Conservation (phyloP, 1,140 invertebrate species). For the Parasteatoda tepidariorum region DNA sequence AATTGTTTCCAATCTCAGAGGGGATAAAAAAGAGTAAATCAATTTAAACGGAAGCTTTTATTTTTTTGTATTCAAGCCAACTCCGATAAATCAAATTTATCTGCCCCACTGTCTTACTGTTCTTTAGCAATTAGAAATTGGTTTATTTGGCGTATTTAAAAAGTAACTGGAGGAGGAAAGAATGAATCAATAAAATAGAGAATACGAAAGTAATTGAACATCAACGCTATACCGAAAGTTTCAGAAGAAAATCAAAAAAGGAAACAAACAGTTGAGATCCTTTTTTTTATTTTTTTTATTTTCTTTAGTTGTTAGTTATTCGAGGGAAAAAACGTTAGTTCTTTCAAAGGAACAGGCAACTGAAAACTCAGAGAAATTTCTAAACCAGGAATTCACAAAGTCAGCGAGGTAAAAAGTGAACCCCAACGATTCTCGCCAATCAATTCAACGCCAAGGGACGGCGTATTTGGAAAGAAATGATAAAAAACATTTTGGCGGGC, state of each 20-base stretch:
- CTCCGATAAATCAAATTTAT: too few species aligned
- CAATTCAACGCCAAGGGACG: constrained; percentile 32
- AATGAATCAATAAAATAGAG: not conserved
- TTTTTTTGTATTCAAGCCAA: too few species aligned
- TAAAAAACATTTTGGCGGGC: constrained; percentile 45
- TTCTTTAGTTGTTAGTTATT: not conserved
- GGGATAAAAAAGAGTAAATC: not conserved
- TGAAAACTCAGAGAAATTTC: constrained; percentile 42
- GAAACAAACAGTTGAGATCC: constrained; percentile 43
- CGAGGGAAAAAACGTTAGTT: constrained; percentile 4
- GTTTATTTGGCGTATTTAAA: not conserved
- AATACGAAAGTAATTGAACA: not conserved
- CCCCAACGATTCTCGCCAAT: constrained; percentile 51
- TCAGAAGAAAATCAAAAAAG: constrained; percentile 21
- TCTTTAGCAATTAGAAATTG: too few species aligned
- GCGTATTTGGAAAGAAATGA: constrained; percentile 22
- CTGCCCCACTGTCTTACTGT: too few species aligned
- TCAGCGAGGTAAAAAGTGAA: constrained; percentile 51
- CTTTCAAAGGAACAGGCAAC: constrained; percentile 23
- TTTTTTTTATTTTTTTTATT: constrained; percentile 10
- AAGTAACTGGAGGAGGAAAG: not conserved
- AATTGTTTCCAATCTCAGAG: not conserved
- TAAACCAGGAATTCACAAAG: constrained; percentile 44
- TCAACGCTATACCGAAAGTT: constrained; percentile 7
- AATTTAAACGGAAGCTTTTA: not conserved